A percentile compares a stretch with the other conserved stretches of the same genome.
Evolutionary conservation across 2,888 invertebrate species (phyloP).

Genomic region (Mesoligia furuncula): DNA sequence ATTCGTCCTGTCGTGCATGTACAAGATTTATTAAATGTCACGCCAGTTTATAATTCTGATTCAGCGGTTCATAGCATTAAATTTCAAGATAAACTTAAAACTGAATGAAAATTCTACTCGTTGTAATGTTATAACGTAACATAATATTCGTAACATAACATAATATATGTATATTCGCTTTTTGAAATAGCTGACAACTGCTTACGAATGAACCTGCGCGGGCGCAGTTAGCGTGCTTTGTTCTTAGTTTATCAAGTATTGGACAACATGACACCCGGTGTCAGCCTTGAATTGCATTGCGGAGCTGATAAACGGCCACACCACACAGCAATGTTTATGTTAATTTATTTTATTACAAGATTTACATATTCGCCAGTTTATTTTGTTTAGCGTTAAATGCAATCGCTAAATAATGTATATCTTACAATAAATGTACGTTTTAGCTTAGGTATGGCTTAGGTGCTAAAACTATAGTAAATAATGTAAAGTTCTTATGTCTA

Average conservation of each 20-base stretch:
- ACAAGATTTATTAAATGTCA: not conserved
- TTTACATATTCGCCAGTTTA: constrained; percentile 57
- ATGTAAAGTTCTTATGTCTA: constrained; percentile 19
- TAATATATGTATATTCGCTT: constrained; percentile 25
- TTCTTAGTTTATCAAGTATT: constrained; percentile 74
- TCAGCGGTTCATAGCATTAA: not conserved
- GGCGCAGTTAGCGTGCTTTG: constrained; percentile 52
- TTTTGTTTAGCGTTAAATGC: constrained; percentile 46
- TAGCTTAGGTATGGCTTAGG: constrained; percentile 39
- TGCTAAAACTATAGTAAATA: constrained; percentile 51
- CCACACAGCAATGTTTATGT: constrained; percentile 72
- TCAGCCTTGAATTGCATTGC: constrained; percentile 80
- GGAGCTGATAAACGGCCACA: constrained; percentile 75
- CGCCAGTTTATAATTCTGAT: constrained; percentile 2
- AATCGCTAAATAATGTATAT: constrained; percentile 40
- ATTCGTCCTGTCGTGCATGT: not conserved
- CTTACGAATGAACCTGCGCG: constrained; percentile 55
- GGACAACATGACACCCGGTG: constrained; percentile 75
- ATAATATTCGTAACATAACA: constrained; percentile 27
- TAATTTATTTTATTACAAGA: constrained; percentile 80
- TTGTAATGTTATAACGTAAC: constrained; percentile 31
- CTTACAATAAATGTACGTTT: constrained; percentile 48
- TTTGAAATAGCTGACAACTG: constrained; percentile 48
- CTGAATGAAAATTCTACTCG: constrained; percentile 31
- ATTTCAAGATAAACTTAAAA: constrained; percentile 4